phyloP scores from a whole-genome alignment of 2,888 invertebrate species.

The Archaeoteleia sp. region DNA sequence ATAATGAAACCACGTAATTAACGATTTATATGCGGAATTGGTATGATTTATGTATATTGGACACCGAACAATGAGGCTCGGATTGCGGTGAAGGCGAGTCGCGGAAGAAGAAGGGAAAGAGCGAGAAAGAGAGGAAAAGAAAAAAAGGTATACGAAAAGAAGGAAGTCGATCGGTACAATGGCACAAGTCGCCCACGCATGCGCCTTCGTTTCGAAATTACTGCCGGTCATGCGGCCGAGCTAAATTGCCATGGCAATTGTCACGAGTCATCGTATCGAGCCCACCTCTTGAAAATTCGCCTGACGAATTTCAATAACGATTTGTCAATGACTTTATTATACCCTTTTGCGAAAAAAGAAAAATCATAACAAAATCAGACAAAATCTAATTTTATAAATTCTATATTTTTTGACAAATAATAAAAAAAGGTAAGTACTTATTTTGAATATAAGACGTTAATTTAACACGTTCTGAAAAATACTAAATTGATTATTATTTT shows the following conservation, averaged over 20 bases:
- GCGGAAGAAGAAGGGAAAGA: conserved; percentile 8
- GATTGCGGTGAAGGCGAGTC: conserved; percentile 19
- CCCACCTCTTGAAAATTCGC: conserved; percentile 17
- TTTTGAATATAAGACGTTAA: no score
- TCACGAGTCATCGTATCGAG: conserved; percentile 37
- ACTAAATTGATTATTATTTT: no score
- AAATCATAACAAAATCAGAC: background rate
- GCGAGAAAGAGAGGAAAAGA: conserved; percentile 10
- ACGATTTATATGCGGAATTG: conserved; percentile 41
- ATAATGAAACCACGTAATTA: conserved; percentile 32
- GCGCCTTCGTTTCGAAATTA: conserved; percentile 49
- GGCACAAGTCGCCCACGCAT: conserved; percentile 42
- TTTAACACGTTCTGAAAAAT: no score
- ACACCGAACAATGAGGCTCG: conserved; percentile 23
- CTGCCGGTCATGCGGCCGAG: conserved; percentile 44
- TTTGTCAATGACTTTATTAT: background rate
- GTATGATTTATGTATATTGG: conserved; percentile 37
- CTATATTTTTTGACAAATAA: no score
- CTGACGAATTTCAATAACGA: conserved; percentile 11
- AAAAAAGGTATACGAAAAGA: conserved; percentile 23
- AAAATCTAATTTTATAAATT: no score
- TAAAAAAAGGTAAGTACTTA: no score
- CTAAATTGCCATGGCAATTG: conserved; percentile 41
- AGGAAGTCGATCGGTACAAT: conserved; percentile 47
- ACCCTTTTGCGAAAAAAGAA: background rate